Evolutionary conservation across 2,113 vertebrate genomes (phyloP).

Genomic region (Brachyhypopomus gauderio): DNA sequence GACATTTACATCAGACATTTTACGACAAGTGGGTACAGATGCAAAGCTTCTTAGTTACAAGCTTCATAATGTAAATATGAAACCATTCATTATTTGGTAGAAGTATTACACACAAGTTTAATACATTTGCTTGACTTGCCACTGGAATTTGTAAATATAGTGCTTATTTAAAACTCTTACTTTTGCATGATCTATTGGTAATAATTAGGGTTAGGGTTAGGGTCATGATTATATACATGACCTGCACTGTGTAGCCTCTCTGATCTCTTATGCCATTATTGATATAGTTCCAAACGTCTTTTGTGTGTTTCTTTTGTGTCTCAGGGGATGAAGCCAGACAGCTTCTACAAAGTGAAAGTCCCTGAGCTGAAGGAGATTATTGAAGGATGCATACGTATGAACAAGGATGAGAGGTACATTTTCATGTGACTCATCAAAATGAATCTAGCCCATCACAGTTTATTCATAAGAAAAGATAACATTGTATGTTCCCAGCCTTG

Average conservation of each 20-base stretch:
- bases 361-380: slow-evolving; percentile 98
- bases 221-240: neutral
- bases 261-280: neutral
- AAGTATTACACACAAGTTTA: no score
- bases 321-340: slow-evolving; percentile 95
- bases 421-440: neutral
- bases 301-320: slow-evolving; percentile 10
- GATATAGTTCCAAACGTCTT: neutral
- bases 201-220: neutral
- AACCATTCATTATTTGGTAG: no score
- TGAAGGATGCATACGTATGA: slow-evolving; percentile 94
- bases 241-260: neutral
- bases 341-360: slow-evolving; percentile 97
- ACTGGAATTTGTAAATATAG: neutral
- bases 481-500: neutral
- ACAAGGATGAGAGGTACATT: slow-evolving; percentile 89
- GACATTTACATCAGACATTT: neutral
- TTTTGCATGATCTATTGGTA: neutral
- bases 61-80: neutral
- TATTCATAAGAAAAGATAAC: neutral
- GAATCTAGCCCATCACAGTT: neutral
- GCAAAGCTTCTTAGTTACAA: neutral
- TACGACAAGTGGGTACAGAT: neutral
- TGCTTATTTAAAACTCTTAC: neutral
- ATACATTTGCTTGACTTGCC: neutral